phyloP scores from a whole-genome alignment of 2,113 vertebrate species.

The Anoplopoma fimbria region DNA sequence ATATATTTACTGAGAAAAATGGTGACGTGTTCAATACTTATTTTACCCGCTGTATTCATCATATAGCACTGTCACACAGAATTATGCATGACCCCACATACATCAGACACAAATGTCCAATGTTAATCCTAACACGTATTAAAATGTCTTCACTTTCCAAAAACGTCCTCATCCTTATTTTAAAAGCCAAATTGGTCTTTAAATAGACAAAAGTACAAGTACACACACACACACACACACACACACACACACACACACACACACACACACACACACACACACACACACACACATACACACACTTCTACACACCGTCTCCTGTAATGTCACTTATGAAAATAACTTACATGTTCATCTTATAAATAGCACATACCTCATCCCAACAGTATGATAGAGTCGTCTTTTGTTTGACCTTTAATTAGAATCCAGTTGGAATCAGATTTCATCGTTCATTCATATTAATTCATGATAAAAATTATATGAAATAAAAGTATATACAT shows the following conservation, averaged over 20 bases:
- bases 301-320: background rate
- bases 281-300: background rate
- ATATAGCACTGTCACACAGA: background rate
- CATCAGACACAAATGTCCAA: background rate
- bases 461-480: background rate
- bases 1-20: too few species aligned
- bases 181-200: background rate
- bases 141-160: background rate
- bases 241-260: background rate
- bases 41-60: background rate
- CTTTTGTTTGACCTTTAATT: background rate
- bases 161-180: background rate
- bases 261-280: background rate
- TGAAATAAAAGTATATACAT: background rate
- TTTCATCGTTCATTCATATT: background rate
- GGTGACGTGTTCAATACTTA: too few species aligned
- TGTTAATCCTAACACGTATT: background rate
- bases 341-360: slow-evolving; percentile 8
- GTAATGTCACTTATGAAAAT: slow-evolving; percentile 7
- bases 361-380: slow-evolving; percentile 18
- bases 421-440: background rate
- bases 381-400: background rate
- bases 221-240: background rate
- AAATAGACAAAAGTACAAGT: background rate
- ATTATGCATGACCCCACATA: background rate